These are phyloP conservation scores for Hydropsyche betteni DNA, from an alignment of 2,888 invertebrate species.

Conservation along the genomic window DNA sequence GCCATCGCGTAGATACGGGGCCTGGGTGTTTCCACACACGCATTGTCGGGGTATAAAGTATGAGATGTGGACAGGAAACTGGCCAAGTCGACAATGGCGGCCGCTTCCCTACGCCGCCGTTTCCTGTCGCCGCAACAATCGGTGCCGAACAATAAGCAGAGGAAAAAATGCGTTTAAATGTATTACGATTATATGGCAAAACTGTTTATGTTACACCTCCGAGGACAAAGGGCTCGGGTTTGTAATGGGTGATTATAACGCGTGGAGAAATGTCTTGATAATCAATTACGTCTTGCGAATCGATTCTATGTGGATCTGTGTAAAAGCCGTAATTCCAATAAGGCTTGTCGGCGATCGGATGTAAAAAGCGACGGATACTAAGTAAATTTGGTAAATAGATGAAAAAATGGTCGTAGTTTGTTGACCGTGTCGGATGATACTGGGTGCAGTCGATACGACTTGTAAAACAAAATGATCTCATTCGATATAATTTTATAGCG, in stretches of 20 bases:
- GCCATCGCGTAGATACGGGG: too few relatives aligned
- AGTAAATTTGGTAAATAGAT: slow-evolving; percentile 18
- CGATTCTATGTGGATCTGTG: background rate
- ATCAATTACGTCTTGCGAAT: too few relatives aligned
- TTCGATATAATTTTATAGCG: background rate
- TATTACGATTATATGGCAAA: too few relatives aligned
- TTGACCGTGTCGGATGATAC: slow-evolving; percentile 10
- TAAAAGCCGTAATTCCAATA: slow-evolving; percentile 34
- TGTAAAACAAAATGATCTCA: background rate
- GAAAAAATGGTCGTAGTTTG: slow-evolving; percentile 11
- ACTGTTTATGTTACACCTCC: too few relatives aligned
- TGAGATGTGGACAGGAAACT: slow-evolving; percentile 34
- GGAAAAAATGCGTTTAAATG: too few relatives aligned
- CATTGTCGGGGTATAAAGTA: background rate
- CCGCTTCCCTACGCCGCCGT: slow-evolving; percentile 18
- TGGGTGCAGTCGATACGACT: slow-evolving; percentile 27
- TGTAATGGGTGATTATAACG: too few relatives aligned
- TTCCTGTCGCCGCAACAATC: slow-evolving; percentile 29
- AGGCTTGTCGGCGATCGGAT: background rate
- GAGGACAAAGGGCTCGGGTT: too few relatives aligned
- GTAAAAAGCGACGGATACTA: slow-evolving; percentile 24
- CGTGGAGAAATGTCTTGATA: too few relatives aligned
- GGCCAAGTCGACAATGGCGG: slow-evolving; percentile 23
- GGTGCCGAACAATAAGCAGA: background rate
- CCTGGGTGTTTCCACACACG: background rate